Percentiles rank a stretch among this genome's conserved stretches.
Evolutionary conservation across 92 coral and sea anemone species (phyloP).

Genomic region (Zoanthus solanderi): DNA sequence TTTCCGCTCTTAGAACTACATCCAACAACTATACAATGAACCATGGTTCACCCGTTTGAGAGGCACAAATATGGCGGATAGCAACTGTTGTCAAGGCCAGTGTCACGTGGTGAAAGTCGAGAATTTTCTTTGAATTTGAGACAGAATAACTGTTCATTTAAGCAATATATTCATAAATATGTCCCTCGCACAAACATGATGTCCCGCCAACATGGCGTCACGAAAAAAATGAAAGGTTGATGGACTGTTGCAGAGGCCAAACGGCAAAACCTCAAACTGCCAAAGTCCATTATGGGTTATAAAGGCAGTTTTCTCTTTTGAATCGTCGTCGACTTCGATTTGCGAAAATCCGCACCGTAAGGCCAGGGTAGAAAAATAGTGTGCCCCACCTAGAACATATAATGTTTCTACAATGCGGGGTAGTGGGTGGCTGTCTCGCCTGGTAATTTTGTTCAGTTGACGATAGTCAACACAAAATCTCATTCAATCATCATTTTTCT

Average conservation of each 20-base stretch:
- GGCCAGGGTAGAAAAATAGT: conserved; percentile 57
- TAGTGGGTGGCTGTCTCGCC: conserved; percentile 56
- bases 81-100: too few relatives aligned
- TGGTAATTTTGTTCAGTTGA: conserved; percentile 44
- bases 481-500: conserved; percentile 34
- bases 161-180: conserved; percentile 14
- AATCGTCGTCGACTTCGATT: conserved; percentile 52
- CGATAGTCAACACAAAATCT: conserved; percentile 54
- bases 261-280: conserved; percentile 62
- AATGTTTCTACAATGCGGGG: conserved; percentile 54
- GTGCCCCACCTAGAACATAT: conserved; percentile 47
- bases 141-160: conserved; percentile 1
- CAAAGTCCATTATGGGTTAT: conserved; percentile 65
- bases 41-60: too few relatives aligned
- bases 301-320: conserved; percentile 66
- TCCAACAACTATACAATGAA: too few relatives aligned
- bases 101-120: too few relatives aligned
- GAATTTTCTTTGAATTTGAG: conserved; percentile 8
- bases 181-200: conserved; percentile 11
- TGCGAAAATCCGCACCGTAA: conserved; percentile 61
- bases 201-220: not conserved
- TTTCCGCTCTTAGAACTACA: too few relatives aligned
- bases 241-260: conserved; percentile 64
- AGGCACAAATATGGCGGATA: too few relatives aligned
- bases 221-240: conserved; percentile 53